Evolutionary conservation across 2,888 invertebrate species (phyloP).

Genomic region (Hemaris fuciformis): DNA sequence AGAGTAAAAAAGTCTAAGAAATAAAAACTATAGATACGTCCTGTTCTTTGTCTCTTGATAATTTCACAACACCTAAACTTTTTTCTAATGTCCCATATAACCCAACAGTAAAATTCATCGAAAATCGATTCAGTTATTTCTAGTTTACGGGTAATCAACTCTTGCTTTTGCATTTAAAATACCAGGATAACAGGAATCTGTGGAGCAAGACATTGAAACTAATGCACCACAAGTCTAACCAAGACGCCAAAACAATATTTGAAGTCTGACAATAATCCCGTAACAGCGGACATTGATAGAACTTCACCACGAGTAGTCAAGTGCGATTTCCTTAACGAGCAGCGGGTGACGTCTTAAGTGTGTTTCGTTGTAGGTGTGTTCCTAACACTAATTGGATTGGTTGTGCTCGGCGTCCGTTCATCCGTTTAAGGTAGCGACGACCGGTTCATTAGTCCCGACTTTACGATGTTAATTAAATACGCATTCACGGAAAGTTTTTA

Average conservation of each 20-base stretch:
- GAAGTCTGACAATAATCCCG: not conserved
- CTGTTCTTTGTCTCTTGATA: no score
- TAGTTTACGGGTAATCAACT: no score
- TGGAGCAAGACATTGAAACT: no score
- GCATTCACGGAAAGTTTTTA: constrained; percentile 47
- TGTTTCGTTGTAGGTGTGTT: constrained; percentile 69
- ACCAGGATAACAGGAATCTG: no score
- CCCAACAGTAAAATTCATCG: no score
- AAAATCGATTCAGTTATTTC: no score
- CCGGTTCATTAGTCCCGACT: constrained; percentile 71
- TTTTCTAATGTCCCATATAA: no score
- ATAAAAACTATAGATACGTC: no score
- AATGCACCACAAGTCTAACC: no score
- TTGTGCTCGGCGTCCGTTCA: constrained; percentile 66
- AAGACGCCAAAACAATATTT: not conserved
- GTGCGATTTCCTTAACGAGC: constrained; percentile 59
- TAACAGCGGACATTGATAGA: constrained; percentile 30
- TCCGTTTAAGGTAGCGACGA: constrained; percentile 69
- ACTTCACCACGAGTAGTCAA: constrained; percentile 39
- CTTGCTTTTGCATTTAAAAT: no score
- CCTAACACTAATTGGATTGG: constrained; percentile 72
- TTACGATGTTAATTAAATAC: constrained; percentile 66
- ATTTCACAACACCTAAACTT: no score
- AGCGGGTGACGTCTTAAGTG: constrained; percentile 63
- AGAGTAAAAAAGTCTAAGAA: no score